Evolutionary conservation across 1,140 invertebrate species (phyloP), one percentile per base, ranked within the genome.

Genomic region (Ooceraea biroi): DNA sequence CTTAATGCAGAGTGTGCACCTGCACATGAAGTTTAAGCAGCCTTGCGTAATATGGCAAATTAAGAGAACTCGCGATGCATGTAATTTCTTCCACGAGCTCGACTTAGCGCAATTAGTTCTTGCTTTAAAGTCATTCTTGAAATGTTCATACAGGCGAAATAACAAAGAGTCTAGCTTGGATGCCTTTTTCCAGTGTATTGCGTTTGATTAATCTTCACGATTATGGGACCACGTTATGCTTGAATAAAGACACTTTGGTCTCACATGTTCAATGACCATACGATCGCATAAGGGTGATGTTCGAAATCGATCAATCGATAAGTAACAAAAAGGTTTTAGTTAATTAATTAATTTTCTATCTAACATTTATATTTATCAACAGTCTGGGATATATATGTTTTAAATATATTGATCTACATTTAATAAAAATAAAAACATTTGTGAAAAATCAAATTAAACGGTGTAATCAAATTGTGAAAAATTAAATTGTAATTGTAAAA

Each of bases 61-160:
- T 65, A 50, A 48, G 1, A 1, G 41, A 44, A 46, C 25, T 48
- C 8, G 8, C 46, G 44, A 76, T 1, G 22, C 22, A 14, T 17
- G 17, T 78, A 78, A 78, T 69, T 78, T 69, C 36, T 69, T 78
- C 7, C n/a, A 57, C n/a, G 2, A 78, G 55, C 14, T 44, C n/a
- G 48, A 68, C 68, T 55, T 55, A 44, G 55, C 11, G 30, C 63
- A 68, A 78, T 78, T 68, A 55, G 55, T 68, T 11, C 22, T n/a
- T 11, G 3, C 30, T 77, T 50, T 12, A 77, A 65, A 77, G 46
- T 52, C 36, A 7, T 17, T 78, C 68, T 78, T 17, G 22, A 78
- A 41, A 22, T 19, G 74, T 68, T 68, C 74, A 68, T 5, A 0
- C 30, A 55, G 41, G 73, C 30, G 50, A 27, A 68, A 78, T 10